phyloP scores from a whole-genome alignment of 2,113 vertebrate genomes.

The Euleptes europaea region DNA sequence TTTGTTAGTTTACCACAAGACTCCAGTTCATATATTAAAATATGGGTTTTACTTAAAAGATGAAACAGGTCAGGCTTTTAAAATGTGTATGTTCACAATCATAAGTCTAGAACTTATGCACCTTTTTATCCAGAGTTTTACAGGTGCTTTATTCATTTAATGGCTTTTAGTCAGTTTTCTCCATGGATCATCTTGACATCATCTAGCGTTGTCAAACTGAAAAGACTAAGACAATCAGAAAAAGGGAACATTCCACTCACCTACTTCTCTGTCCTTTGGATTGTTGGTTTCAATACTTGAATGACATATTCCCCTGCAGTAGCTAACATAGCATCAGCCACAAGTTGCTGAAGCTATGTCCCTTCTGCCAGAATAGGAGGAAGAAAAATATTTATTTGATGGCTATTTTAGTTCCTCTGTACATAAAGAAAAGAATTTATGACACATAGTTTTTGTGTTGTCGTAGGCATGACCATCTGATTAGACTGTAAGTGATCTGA shows the following conservation, averaged over 20 bases:
- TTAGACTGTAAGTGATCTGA: not conserved
- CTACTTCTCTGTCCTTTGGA: not conserved
- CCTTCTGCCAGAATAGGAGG: not conserved
- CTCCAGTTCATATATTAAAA: not conserved
- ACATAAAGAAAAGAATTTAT: not conserved
- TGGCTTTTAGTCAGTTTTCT: not conserved
- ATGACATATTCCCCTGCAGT: not conserved
- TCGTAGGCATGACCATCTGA: not conserved
- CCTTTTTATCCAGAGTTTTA: conserved; percentile 31
- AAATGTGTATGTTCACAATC: not conserved
- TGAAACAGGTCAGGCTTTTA: not conserved
- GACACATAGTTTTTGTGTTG: not conserved
- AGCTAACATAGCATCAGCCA: not conserved
- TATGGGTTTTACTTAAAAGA: not conserved
- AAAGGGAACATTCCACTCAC: conserved; percentile 7
- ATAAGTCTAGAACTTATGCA: conserved; percentile 2
- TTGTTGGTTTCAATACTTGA: not conserved
- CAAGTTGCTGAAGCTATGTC: not conserved
- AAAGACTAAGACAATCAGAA: not conserved
- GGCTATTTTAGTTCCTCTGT: not conserved
- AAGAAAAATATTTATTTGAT: not conserved
- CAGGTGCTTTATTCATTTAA: not conserved
- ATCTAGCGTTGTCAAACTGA: not conserved
- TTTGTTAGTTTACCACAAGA: no score
- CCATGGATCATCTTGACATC: not conserved